These are phyloP conservation scores for Microvelia longipes DNA, from an alignment of 1,140 invertebrate genomes.

Conservation along the genomic window DNA sequence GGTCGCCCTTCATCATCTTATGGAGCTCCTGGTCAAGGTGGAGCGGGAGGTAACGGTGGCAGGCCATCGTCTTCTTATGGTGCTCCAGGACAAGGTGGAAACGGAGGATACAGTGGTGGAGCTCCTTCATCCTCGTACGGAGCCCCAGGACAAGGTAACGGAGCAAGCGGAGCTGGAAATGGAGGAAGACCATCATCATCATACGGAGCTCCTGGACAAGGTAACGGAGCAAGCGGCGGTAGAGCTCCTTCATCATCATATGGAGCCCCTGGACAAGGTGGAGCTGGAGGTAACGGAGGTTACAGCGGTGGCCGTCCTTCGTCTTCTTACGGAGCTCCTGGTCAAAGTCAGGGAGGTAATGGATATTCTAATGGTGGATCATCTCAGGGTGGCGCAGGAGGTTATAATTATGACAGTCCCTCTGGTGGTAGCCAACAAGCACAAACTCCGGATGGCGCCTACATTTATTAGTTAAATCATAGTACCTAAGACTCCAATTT, in stretches of 20 bases:
- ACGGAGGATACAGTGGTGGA: not conserved
- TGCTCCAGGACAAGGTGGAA: not conserved
- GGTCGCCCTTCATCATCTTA: conserved; percentile 4
- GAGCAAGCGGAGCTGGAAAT: not conserved
- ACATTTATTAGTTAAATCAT: not conserved
- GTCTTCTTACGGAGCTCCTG: conserved; percentile 3
- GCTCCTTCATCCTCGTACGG: conserved; percentile 4
- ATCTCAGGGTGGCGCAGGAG: not conserved
- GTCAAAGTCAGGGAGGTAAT: not conserved
- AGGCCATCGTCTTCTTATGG: conserved; percentile 4
- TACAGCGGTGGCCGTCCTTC: conserved; percentile 3
- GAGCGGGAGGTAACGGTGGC: not conserved
- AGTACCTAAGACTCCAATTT: not conserved
- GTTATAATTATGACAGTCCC: not conserved
- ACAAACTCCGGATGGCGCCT: not conserved
- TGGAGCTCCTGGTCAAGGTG: not conserved
- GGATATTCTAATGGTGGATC: conserved; percentile 1
- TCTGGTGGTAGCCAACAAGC: not conserved
- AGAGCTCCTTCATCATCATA: conserved; percentile 1
- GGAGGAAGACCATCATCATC: conserved; percentile 3
- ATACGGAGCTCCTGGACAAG: conserved; percentile 3
- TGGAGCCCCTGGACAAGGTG: not conserved
- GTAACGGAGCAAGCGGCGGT: not conserved
- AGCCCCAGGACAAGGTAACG: conserved; percentile 6
- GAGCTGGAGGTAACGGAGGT: not conserved